phyloP scores from a whole-genome alignment of 2,113 vertebrate species.

The Bufo gargarizans region DNA sequence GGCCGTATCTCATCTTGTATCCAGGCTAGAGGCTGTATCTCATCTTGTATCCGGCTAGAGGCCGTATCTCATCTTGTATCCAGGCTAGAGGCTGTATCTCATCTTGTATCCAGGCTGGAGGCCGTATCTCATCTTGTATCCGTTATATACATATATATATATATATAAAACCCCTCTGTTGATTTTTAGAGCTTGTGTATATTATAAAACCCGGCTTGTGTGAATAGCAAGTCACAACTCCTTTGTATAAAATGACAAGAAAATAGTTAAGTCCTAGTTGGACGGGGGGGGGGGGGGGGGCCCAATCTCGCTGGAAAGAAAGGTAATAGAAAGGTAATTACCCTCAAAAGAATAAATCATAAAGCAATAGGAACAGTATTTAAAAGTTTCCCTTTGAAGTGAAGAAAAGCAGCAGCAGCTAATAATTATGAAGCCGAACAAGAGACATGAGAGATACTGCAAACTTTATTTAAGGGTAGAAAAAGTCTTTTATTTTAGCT shows the following conservation, averaged over 20 bases:
- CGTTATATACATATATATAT: too few relatives aligned
- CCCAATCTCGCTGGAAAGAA: not conserved
- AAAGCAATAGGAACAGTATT: slow-evolving; percentile 23
- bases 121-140: too few relatives aligned
- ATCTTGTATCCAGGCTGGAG: too few relatives aligned
- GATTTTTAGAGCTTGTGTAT: not conserved
- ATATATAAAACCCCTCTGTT: too few relatives aligned
- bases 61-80: too few relatives aligned
- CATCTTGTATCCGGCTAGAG: too few relatives aligned
- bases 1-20: too few relatives aligned
- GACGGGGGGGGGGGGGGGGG: not conserved
- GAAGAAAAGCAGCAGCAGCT: slow-evolving; percentile 3
- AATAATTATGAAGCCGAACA: slow-evolving; percentile 38
- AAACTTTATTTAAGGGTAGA: not conserved
- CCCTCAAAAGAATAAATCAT: slow-evolving; percentile 37
- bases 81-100: too few relatives aligned
- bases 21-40: too few relatives aligned
- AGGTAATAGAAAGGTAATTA: slow-evolving; percentile 50
- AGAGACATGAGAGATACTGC: slow-evolving; percentile 8
- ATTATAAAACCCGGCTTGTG: not conserved
- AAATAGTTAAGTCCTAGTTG: not conserved
- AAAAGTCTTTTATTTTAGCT: not conserved
- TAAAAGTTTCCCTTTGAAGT: slow-evolving; percentile 47
- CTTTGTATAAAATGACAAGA: not conserved
- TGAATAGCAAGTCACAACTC: not conserved